Base-by-base conservation (phyloP, 2,113 vertebrate genomes). In the Neogobius melanostomus region DNA sequence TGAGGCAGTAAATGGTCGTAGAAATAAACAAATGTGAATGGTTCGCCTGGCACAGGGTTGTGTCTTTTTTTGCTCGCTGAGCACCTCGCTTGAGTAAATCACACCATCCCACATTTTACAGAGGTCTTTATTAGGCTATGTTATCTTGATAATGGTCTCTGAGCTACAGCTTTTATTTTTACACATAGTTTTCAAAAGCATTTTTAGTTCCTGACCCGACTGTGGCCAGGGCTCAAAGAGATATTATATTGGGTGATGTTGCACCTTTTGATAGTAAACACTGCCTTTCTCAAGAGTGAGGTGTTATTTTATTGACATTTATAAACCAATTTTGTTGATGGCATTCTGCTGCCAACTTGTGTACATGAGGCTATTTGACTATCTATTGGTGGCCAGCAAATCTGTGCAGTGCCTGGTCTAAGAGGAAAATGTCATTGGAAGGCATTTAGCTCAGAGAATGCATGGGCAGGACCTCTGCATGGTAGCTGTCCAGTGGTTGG, bases 61-160 rank as follows among this genome's bases (percentile, higher is more conserved):
- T 61, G 14, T 15, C 28, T 8, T 14, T 28, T 11, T 56, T 61
- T 42, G 10, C 57, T 36, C 11, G 6, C 21, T 7, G 9, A 21
- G 53, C n/a, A 21, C 53, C 53, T 56, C 15, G 7, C 12, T 15
- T 9, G 17, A 42, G 11, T 61, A 61, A 61, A 61, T 61, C 12
- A 42, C 36, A 61, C 42, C 42, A 44, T 61, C 14, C 42, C 36
- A 14, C 15, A 7, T 17, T 63, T 47, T 47, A 63, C 46, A 46
- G 61, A 47, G 61, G 7, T 16, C 44, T 46, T 45, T 63, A 63
- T 45, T 4, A 4, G 7, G n/a, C 15, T 16, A 47, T 44, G 14
- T 47, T 63, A 45, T 45, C 61, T 63, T 63, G 44, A 63, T 45
- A 63, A 63, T 63, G 7, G n/a, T 14, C 15, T 61, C 12, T 43